These are phyloP conservation scores for Agonopterix subpropinquella DNA, from an alignment of 2,888 invertebrate species.

Conservation along the genomic window DNA sequence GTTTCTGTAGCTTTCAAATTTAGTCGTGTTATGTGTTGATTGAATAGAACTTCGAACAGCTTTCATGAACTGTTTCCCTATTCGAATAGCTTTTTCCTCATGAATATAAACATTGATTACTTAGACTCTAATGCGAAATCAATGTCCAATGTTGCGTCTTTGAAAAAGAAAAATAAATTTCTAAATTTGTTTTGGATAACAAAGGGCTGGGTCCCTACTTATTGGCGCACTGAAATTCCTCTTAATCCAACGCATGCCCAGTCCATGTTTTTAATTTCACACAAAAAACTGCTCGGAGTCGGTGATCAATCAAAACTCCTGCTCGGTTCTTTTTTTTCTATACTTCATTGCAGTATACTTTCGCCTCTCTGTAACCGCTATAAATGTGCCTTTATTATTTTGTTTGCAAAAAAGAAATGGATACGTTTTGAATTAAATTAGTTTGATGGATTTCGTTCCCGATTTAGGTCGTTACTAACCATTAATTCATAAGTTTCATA, in stretches of 20 bases:
- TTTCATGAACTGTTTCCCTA: too few species aligned
- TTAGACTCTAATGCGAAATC: constrained; percentile 42
- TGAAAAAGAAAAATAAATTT: constrained; percentile 54
- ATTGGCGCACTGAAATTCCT: constrained; percentile 60
- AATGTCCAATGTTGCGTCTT: constrained; percentile 32
- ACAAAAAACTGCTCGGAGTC: constrained; percentile 64
- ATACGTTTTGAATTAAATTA: constrained; percentile 65
- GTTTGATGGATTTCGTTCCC: constrained; percentile 50
- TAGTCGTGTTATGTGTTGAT: neutral
- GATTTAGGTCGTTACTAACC: constrained; percentile 21
- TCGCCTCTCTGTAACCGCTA: constrained; percentile 64
- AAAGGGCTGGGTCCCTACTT: constrained; percentile 48
- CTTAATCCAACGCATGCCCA: constrained; percentile 68
- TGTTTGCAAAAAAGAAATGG: constrained; percentile 66
- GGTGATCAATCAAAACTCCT: constrained; percentile 74
- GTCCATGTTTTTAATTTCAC: constrained; percentile 71
- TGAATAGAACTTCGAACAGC: too few species aligned
- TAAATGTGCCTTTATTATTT: constrained; percentile 62
- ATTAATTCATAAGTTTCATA: neutral
- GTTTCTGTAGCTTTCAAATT: constrained; percentile 25
- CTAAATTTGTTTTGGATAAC: constrained; percentile 49
- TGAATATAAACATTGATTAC: neutral
- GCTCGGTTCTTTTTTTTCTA: constrained; percentile 58
- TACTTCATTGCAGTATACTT: constrained; percentile 68
- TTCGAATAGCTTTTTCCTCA: neutral